Conservation (phyloP, 1,140 invertebrate species). For the Kradibia gibbosae region DNA sequence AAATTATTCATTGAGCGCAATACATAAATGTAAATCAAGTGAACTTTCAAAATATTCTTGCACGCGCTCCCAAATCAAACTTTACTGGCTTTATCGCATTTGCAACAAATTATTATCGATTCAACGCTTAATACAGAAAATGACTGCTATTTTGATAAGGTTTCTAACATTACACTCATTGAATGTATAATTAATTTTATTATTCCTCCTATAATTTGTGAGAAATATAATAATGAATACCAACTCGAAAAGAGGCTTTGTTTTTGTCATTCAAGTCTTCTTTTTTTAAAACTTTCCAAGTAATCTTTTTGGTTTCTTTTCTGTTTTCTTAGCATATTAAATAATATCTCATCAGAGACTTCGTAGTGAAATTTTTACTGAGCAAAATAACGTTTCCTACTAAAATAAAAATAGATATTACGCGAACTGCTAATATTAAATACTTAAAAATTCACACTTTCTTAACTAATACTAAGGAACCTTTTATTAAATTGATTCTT, state of each 20-base stretch:
- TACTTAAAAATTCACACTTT: too few relatives aligned
- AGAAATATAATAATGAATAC: slow-evolving; percentile 4
- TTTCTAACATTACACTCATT: slow-evolving; percentile 28
- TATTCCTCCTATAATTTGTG: neutral
- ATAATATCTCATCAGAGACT: neutral
- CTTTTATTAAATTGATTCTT: too few relatives aligned
- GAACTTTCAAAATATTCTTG: slow-evolving; percentile 43
- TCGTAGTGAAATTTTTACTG: neutral
- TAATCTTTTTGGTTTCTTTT: neutral
- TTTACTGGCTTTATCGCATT: slow-evolving; percentile 42
- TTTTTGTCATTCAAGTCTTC: neutral
- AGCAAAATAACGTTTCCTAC: too few relatives aligned
- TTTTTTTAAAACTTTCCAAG: neutral
- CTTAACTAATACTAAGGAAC: too few relatives aligned
- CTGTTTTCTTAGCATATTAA: neutral
- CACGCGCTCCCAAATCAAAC: slow-evolving; percentile 31
- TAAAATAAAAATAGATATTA: too few relatives aligned
- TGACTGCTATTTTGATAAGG: slow-evolving; percentile 22
- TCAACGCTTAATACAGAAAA: slow-evolving; percentile 36
- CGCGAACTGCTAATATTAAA: too few relatives aligned
- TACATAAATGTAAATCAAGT: slow-evolving; percentile 49
- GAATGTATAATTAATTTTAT: slow-evolving; percentile 40
- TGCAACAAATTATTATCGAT: slow-evolving; percentile 49
- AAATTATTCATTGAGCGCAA: slow-evolving; percentile 49
- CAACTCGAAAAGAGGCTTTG: neutral